phyloP scores from a whole-genome alignment of 2,113 vertebrate genomes.

The Melanocharis versteri region DNA sequence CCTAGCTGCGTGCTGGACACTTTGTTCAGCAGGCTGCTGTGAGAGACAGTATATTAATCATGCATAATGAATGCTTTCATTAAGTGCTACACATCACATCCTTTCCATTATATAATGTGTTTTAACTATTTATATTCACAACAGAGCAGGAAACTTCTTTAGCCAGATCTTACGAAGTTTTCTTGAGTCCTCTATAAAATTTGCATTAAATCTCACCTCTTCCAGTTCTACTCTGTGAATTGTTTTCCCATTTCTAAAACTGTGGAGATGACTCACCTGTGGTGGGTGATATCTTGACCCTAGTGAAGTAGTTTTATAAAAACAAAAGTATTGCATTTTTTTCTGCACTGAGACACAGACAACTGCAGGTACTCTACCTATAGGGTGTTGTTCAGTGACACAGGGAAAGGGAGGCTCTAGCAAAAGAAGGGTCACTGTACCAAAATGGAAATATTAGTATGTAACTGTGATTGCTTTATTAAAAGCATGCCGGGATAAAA shows the following conservation, averaged over 20 bases:
- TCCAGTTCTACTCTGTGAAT: not conserved
- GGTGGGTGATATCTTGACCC: not conserved
- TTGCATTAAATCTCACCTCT: not conserved
- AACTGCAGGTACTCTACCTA: not conserved
- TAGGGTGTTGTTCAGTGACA: not conserved
- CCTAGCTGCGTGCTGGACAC: not conserved
- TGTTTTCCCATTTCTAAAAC: not conserved
- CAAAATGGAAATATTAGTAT: not conserved
- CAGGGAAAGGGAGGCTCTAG: not conserved
- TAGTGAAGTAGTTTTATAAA: not conserved
- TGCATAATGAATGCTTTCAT: not conserved
- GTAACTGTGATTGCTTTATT: not conserved
- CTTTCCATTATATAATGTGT: not conserved
- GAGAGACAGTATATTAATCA: not conserved
- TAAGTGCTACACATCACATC: not conserved
- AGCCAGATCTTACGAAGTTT: not conserved
- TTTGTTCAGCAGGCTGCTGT: not conserved
- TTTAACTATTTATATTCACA: not conserved
- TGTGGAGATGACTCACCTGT: not conserved
- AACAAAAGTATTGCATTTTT: not conserved
- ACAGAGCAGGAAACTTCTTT: not conserved
- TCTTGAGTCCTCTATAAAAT: not conserved
- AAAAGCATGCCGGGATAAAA: not conserved
- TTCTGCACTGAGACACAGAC: not conserved
- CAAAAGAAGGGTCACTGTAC: not conserved